These are phyloP conservation scores for Drosophila mauritiana DNA, from an alignment of 1,140 invertebrate species.

Conservation along the genomic window DNA sequence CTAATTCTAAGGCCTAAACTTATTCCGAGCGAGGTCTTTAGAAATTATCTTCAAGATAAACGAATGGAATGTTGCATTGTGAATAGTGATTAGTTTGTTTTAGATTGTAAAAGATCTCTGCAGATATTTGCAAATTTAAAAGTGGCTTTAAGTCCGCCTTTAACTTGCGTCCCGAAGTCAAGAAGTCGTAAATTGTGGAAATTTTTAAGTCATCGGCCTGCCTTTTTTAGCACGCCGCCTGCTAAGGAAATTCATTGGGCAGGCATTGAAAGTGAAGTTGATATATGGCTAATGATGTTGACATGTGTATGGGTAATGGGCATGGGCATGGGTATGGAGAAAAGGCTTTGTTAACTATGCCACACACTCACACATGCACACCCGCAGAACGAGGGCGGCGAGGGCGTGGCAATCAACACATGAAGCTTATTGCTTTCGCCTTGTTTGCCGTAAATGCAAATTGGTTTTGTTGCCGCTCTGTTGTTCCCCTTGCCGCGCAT, in stretches of 20 bases:
- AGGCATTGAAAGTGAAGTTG: conserved; percentile 52
- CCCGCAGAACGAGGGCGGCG: not conserved
- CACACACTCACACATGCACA: not conserved
- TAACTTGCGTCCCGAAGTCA: not conserved
- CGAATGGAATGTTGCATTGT: not conserved
- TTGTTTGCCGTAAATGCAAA: conserved; percentile 65
- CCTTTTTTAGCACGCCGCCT: not conserved
- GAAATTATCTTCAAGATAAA: not conserved
- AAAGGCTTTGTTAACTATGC: conserved; percentile 48
- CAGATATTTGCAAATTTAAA: too few species aligned
- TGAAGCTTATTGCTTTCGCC: conserved; percentile 65
- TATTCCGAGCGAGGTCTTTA: not conserved
- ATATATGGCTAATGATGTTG: conserved; percentile 77
- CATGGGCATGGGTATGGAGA: not conserved
- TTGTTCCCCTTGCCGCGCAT: not conserved
- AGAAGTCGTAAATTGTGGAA: not conserved
- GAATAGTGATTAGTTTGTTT: too few species aligned
- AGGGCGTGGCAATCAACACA: conserved; percentile 57
- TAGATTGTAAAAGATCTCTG: too few species aligned
- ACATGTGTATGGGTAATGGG: conserved; percentile 26
- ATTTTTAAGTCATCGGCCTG: conserved; percentile 7
- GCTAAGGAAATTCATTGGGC: conserved; percentile 31
- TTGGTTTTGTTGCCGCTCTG: conserved; percentile 42
- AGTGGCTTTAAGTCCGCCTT: too few species aligned
- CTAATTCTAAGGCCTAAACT: not conserved